phyloP scores from a whole-genome alignment of 53 echinoderm and acorn worm genomes.

The Hippasteria phrygiana region DNA sequence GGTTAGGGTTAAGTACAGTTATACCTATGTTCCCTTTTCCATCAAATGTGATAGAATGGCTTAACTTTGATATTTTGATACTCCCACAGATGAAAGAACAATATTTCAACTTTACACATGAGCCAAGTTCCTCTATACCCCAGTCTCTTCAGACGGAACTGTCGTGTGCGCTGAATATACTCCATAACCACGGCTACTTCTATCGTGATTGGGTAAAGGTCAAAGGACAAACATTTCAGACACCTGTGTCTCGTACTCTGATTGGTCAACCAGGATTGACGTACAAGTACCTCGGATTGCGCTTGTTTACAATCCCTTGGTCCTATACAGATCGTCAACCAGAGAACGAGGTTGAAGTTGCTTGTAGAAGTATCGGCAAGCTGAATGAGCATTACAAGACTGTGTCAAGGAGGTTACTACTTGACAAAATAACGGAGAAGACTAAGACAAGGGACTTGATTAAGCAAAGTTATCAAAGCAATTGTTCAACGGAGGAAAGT shows the following conservation, averaged over 20 bases:
- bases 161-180: constrained; percentile 67
- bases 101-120: constrained; percentile 73
- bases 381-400: constrained; percentile 61
- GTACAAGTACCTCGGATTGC: constrained; percentile 72
- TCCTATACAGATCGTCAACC: constrained; percentile 49
- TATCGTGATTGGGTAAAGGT: constrained; percentile 73
- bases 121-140: constrained; percentile 33
- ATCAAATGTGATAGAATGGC: too few species aligned
- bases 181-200: constrained; percentile 67
- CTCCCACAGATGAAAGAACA: constrained; percentile 61
- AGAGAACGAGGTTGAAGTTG: constrained; percentile 65
- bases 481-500: not conserved
- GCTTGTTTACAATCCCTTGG: constrained; percentile 79
- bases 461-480: not conserved
- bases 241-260: constrained; percentile 68
- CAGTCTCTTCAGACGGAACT: constrained; percentile 42
- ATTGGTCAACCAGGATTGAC: constrained; percentile 73
- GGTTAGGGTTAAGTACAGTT: too few species aligned
- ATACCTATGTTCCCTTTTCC: too few species aligned
- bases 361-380: constrained; percentile 58
- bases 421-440: not conserved
- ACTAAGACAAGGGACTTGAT: too few species aligned
- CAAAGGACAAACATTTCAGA: constrained; percentile 65
- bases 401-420: constrained; percentile 43
- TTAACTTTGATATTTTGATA: not conserved